Base-by-base conservation (phyloP, 2,113 vertebrate genomes). In the Cepphus grylle region DNA sequence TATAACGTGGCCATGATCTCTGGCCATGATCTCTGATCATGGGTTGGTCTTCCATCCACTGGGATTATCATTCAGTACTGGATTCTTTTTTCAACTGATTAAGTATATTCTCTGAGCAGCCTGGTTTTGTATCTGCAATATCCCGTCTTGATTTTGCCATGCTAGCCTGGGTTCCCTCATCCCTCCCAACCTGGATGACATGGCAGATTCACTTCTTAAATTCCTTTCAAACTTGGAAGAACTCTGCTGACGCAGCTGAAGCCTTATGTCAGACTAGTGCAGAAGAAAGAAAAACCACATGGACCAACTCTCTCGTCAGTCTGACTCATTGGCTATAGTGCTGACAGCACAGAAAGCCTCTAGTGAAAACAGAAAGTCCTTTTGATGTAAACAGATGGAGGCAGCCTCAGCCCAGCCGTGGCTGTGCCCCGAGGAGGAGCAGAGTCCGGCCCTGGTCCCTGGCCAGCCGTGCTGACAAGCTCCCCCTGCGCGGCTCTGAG, bases 401-500 rank as follows among this genome's bases (percentile, higher is more conserved):
- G 59, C 70, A 53, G 38, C 66, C 55, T 11, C 55, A 50, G 55
- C 36, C 8, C 56, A 30, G 38, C 38, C 15, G 56, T 1, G 15
- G 61, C 70, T 56, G 70, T 18, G 42, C 52, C 18, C 34, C 1
- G 2, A 30, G 69, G 26, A 45, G 58, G 47, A n/a, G 36, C 69
- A 18, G 55, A n/a, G 30, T 25, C 26, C 4, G 5, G 32, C n/a
- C 20, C 52, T 15, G 42, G 34, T 47, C 27, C 34, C 7, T 5
- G 2, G 63, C 52, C 16, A 21, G 43, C 81, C 2, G 2, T 42
- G 66, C 65, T 34, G 62, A 20, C 11, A 8, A 45, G 59, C n/a
- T 59, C 27, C 4, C 2, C 13, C 50, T 23, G 52, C 3, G 2
- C 0, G 0, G 43, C 52, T n/a, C 20, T 9, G 38, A 15, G 63